These are phyloP conservation scores for Platyrinchus mystaceus DNA, from an alignment of 2,797 vertebrate species.

Conservation along the genomic window DNA sequence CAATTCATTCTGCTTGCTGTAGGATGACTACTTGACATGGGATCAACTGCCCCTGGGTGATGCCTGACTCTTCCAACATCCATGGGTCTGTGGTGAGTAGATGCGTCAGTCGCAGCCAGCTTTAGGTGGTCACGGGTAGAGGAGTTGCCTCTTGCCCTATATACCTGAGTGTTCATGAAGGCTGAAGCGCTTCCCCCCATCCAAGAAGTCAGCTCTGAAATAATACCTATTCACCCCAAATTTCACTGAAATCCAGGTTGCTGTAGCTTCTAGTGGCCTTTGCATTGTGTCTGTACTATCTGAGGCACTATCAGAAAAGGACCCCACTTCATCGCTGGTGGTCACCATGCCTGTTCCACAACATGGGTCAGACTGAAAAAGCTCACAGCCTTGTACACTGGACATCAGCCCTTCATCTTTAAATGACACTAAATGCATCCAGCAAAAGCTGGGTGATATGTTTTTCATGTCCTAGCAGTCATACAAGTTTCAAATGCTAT, in stretches of 20 bases:
- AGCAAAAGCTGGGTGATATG: not conserved
- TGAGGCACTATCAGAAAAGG: not conserved
- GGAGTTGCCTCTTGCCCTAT: conserved; percentile 4
- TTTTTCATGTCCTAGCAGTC: not conserved
- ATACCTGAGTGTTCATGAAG: not conserved
- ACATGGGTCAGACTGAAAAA: not conserved
- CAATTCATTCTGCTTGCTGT: not conserved
- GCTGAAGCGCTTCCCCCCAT: not conserved
- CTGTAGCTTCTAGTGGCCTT: not conserved
- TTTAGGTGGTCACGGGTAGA: not conserved
- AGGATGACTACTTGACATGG: not conserved
- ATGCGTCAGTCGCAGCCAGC: not conserved
- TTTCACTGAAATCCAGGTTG: not conserved
- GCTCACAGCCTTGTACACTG: not conserved
- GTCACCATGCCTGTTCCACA: not conserved
- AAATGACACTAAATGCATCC: not conserved
- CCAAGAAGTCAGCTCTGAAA: not conserved
- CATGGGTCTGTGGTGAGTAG: not conserved
- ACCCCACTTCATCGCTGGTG: not conserved
- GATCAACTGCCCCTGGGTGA: not conserved
- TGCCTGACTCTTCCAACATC: not conserved
- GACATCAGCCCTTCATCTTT: not conserved
- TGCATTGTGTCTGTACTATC: accelerated
- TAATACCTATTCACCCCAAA: not conserved
- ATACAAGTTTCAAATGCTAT: not conserved